Conservation (phyloP, 2,888 invertebrate genomes). For the Nomada fucata region DNA sequence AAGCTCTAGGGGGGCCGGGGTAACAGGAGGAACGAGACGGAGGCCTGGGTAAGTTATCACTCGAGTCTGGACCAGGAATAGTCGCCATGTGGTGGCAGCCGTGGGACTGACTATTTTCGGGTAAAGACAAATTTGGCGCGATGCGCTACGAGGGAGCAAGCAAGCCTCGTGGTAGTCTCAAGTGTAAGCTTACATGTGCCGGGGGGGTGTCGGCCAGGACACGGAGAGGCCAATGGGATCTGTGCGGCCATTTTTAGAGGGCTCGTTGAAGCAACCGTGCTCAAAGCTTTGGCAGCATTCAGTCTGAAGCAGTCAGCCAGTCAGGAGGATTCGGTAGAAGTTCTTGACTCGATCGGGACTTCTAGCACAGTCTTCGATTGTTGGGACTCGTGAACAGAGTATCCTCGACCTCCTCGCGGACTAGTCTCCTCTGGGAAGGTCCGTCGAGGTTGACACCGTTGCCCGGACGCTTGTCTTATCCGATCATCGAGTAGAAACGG, state of each 20-base stretch:
- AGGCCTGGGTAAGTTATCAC: slow-evolving; percentile 73
- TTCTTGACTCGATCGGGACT: slow-evolving; percentile 27
- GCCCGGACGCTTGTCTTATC: not conserved
- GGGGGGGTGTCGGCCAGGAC: slow-evolving; percentile 71
- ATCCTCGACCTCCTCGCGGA: slow-evolving; percentile 41
- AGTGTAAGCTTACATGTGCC: slow-evolving; percentile 83
- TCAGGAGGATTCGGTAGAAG: slow-evolving; percentile 66
- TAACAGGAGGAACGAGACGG: slow-evolving; percentile 50
- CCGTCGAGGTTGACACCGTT: slow-evolving; percentile 11
- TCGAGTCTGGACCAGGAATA: slow-evolving; percentile 82
- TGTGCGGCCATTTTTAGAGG: slow-evolving; percentile 84
- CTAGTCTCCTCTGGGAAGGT: not conserved
- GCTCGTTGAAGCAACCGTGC: slow-evolving; percentile 73
- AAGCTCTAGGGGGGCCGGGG: slow-evolving; percentile 18
- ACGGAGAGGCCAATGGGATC: slow-evolving; percentile 83
- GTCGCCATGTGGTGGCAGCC: slow-evolving; percentile 83
- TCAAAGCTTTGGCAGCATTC: slow-evolving; percentile 79
- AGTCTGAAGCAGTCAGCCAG: slow-evolving; percentile 79
- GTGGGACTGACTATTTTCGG: slow-evolving; percentile 86
- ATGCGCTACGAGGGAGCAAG: slow-evolving; percentile 76
- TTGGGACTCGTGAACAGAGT: slow-evolving; percentile 17
- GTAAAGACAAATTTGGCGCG: slow-evolving; percentile 93
- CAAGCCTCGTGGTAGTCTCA: slow-evolving; percentile 73
- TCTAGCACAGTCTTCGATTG: slow-evolving; percentile 27
- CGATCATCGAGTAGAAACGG: slow-evolving; percentile 7